Base-by-base conservation (phyloP, 2,888 invertebrate species). In the Suillia variegata region DNA sequence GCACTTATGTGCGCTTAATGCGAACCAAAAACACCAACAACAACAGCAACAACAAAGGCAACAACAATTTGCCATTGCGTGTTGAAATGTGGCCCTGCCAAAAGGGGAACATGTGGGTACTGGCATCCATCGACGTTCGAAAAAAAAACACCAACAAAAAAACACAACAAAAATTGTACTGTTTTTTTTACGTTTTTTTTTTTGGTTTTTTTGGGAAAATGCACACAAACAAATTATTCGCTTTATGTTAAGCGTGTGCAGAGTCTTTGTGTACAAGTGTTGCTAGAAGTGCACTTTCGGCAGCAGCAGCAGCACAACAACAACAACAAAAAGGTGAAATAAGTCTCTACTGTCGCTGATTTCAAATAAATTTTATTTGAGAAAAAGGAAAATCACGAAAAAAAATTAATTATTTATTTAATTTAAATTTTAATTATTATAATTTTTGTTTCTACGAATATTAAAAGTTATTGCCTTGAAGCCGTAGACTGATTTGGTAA, bases 21-120 rank as follows among this genome's bases (percentile, higher is more conserved):
- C 26, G 17, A 3, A 51, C 12, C 26, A 51, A 31, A n/a, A 49
- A 12, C n/a, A 49, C 20, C 2, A 22, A 49, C 22, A 49, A 24
- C 49, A 49, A 49, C 26, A 26, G 8, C 33, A 52, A 52, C 53
- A 38, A 26, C 33, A 15, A 21, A 15, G 12, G n/a, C 18, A 33
- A 31, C 48, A 21, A 55, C 48, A 55, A 55, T 55, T 55, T 31
- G 55, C 48, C 55, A 55, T 48, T 55, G 48, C 26, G 47, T 48
- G 55, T 20, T 55, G 21, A 18, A 31, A 33, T 52, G 52, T 31
- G n/a, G 31, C 2, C 51, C 15, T 34, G 20, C 34, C 3, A 20
- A 13, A 15, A 2, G 50, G 17, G 2, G 50, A 49, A 18, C 12
- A 38, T 4, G n/a, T 8, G 38, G n/a, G n/a, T 13, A n/a, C 45